Base-by-base conservation (phyloP, 2,797 vertebrate species). In the Hippopotamyrus pictus region DNA sequence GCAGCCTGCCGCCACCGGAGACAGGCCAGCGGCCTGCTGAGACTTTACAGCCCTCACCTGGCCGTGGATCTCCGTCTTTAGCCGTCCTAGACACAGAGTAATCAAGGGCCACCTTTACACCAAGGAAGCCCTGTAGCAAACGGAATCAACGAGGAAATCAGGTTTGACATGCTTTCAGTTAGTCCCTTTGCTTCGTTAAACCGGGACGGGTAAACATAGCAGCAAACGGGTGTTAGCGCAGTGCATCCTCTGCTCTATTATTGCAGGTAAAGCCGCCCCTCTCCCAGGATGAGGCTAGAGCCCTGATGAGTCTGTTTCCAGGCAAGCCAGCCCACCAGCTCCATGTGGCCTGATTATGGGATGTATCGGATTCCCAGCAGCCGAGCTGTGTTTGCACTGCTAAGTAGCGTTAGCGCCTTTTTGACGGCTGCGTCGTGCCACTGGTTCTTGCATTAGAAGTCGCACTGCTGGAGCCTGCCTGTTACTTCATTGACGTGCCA, bases 31-130 rank as follows among this genome's bases (percentile, higher is more conserved):
- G 91, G 90, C 91, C 90, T 89, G 37, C 90, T 92, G 73, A 86
- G 91, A 54, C 87, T 93, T 92, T 93, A 91, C 93, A 17, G 37
- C 92, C 91, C 92, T 92, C 93, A 91, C 22, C 91, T 89, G 85
- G 29, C 92, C 91, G 94, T 93, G 73, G 94, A 93, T 93, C 92
- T 93, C 92, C 7, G 82, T 93, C 88, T 93, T 93, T 91, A 88
- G 92, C 88, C 92, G 90, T 91, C 88, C 22, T 44, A 44, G 19
- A 92, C 90, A 91, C n/a, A 92, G 29, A 7, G 79, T 88, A 92
- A 91, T 94, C 93, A 94, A 94, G 94, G 93, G 93, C 90, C 91
- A 83, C 89, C 83, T 91, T 69, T 93, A 93, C 84, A 91, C 85
- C 92, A 44, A 41, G 73, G 73, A 79, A 41, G 14, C 73, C 17